Evolutionary conservation across 2,888 invertebrate genomes (phyloP).

Genomic region (Didymodactylos carnosus): DNA sequence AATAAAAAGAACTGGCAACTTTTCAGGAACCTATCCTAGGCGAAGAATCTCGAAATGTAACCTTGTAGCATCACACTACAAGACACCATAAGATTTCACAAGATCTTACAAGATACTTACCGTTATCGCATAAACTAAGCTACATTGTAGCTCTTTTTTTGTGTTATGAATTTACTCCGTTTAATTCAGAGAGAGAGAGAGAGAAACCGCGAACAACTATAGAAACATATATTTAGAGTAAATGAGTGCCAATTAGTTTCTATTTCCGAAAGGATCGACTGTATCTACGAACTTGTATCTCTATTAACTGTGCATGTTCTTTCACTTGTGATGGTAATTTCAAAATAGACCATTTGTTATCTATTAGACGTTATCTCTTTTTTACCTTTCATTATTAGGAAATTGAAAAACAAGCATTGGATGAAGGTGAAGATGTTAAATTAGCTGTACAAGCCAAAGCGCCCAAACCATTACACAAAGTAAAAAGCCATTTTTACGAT

Average conservation of each 20-base stretch:
- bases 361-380: slow-evolving; percentile 57
- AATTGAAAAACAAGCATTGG: slow-evolving; percentile 14
- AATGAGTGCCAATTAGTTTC: too few relatives aligned
- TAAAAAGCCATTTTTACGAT: background rate
- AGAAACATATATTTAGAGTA: background rate
- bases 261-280: too few relatives aligned
- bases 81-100: too few relatives aligned
- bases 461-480: slow-evolving; percentile 30
- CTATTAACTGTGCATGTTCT: too few relatives aligned
- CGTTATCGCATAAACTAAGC: too few relatives aligned
- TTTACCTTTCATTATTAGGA: slow-evolving; percentile 2
- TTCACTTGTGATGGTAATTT: slow-evolving; percentile 52
- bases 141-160: too few relatives aligned
- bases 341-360: slow-evolving; percentile 63
- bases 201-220: background rate
- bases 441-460: slow-evolving; percentile 21
- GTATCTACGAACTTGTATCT: too few relatives aligned
- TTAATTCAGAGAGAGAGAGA: background rate
- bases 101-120: too few relatives aligned
- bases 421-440: slow-evolving; percentile 14
- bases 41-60: too few relatives aligned
- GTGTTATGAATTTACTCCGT: too few relatives aligned
- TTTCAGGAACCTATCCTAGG: slow-evolving; percentile 28
- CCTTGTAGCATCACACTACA: too few relatives aligned
- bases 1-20: slow-evolving; percentile 18